Evolutionary conservation across 2,797 vertebrate genomes (phyloP).

Genomic region (Poecile montanus): DNA sequence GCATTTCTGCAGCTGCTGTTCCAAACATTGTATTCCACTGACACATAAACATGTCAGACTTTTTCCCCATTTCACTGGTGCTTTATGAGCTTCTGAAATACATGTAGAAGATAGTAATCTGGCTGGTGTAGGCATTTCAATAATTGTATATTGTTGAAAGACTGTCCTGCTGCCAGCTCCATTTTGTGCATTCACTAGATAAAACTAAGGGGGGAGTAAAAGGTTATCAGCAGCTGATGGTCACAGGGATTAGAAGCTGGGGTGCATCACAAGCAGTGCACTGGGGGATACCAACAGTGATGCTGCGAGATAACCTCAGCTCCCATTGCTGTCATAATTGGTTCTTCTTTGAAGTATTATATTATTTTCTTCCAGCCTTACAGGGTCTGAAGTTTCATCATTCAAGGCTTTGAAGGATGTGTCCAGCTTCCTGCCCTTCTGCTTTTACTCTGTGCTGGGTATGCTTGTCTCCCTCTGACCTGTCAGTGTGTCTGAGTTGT

Average conservation of each 20-base stretch:
- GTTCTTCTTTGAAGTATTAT: not conserved
- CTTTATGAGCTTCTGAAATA: conserved; percentile 16
- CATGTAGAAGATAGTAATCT: not conserved
- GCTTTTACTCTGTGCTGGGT: not conserved
- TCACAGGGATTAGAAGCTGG: not conserved
- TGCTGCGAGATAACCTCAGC: not conserved
- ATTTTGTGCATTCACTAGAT: not conserved
- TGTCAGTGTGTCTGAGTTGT: not conserved
- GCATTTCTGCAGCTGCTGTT: not conserved
- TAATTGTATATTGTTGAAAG: conserved; percentile 41
- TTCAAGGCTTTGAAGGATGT: not conserved
- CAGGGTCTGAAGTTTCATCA: not conserved
- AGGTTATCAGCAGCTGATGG: not conserved
- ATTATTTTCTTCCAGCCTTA: not conserved
- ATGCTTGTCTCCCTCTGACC: not conserved
- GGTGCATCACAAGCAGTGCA: not conserved
- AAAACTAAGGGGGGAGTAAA: not conserved
- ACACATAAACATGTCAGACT: not conserved
- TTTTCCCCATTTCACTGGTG: not conserved
- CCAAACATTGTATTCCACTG: not conserved
- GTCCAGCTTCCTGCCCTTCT: not conserved
- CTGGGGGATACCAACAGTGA: not conserved
- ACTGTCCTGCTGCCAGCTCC: not conserved
- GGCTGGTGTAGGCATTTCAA: not conserved
- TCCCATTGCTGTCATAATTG: not conserved